Percentiles rank a stretch among this genome's conserved stretches.
These are phyloP conservation scores for Aptenodytes forsteri DNA, from an alignment of 2,113 vertebrate species.

Conservation along the genomic window DNA sequence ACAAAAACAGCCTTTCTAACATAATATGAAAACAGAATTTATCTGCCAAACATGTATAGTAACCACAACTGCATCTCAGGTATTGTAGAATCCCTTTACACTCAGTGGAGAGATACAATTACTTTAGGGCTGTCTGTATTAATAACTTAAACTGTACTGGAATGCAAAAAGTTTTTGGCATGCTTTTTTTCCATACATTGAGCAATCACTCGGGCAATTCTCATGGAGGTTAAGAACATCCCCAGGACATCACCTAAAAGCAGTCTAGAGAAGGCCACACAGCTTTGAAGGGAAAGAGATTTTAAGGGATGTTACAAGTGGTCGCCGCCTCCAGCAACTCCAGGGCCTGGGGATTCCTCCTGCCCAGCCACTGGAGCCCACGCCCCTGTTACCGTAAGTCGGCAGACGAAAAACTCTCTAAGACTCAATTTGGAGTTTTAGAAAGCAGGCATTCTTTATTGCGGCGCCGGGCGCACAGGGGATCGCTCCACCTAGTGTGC, in stretches of 20 bases:
- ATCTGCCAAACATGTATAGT: not conserved
- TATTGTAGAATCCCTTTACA: not conserved
- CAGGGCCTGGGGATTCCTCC: not conserved
- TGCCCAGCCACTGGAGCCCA: not conserved
- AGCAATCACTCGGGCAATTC: not conserved
- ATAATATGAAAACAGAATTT: not conserved
- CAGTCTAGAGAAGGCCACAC: not conserved
- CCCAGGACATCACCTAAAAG: not conserved
- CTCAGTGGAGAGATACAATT: not conserved
- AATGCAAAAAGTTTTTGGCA: not conserved
- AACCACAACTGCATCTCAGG: not conserved
- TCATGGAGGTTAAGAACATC: not conserved
- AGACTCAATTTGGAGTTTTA: too few relatives aligned
- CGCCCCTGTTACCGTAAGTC: too few relatives aligned
- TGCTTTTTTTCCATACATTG: not conserved
- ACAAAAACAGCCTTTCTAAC: not conserved
- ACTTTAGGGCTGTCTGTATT: not conserved
- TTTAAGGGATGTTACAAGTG: too few relatives aligned
- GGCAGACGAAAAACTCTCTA: too few relatives aligned
- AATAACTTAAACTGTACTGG: not conserved
- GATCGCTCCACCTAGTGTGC: too few relatives aligned
- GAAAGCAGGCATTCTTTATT: too few relatives aligned
- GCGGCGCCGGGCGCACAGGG: too few relatives aligned
- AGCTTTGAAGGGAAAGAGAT: not conserved
- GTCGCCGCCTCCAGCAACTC: not conserved